Base-by-base conservation (phyloP, 2,888 invertebrate genomes). In the Thereva unica region DNA sequence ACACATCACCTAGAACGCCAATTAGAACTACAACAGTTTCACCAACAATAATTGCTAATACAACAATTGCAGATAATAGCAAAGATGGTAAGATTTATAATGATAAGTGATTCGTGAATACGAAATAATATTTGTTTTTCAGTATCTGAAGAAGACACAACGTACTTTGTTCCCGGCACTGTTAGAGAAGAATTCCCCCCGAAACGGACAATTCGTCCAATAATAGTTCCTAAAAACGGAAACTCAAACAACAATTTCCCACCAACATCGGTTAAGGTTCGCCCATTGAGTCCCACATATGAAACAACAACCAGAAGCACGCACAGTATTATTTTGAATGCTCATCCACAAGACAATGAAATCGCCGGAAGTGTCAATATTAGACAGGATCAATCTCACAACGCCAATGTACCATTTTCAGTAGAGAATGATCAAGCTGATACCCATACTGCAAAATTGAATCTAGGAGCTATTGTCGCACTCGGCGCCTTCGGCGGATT, bases 401-500 rank as follows among this genome's bases (percentile, higher is more conserved):
- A 88, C 37, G 88, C 88, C 23, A 88, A 89, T 74, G 80, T 89
- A 1, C 89, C 89, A 0, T 83, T 85, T 66, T 85, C 90, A 0
- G 87, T 89, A 59, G 86, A 86, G 77, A 84, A 86, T 12, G 84
- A 86, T 74, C 77, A 86, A 1, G 47, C 64, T 5, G 78, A 78
- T 55, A 76, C 78, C 59, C 78, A 78, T 67, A 78, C 78, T 35
- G 91, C 92, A 1, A 87, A 89, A 71, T 83, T 94, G 34, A 93
- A 93, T 80, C 83, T 93, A 67, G 93, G 93, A 64, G 93, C 93
- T 5, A 91, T 95, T 71, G 93, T 95, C 67, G 93, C 94, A 0
- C 83, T 95, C 10, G 93, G 92, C 2, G 92, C 93, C 6, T 94
- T 95, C 77, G 95, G 93, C n/a, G 93, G 90, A 6, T 90, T 95